A percentile compares a stretch with the other conserved stretches of the same genome.
These are phyloP conservation scores for Porites divaricata DNA, from an alignment of 92 coral and sea anemone genomes.

Conservation along the genomic window DNA sequence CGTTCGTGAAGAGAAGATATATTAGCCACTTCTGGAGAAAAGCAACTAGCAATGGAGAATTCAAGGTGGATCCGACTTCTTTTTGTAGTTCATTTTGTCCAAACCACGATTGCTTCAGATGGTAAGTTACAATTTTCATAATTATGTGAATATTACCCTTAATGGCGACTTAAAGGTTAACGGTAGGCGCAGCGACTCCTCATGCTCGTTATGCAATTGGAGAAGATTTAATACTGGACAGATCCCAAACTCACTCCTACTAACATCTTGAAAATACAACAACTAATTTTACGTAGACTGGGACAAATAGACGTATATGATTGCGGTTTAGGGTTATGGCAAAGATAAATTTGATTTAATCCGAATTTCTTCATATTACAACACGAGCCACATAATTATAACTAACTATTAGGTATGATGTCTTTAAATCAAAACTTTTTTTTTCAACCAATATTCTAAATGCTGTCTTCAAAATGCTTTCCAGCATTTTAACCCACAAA, in stretches of 20 bases:
- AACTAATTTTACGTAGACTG: no score
- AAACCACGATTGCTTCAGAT: conserved; percentile 6
- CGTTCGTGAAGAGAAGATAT: conserved; percentile 27
- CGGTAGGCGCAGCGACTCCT: not conserved
- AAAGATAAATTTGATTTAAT: not conserved
- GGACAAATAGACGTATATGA: not conserved
- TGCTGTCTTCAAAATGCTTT: no score
- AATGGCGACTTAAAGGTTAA: not conserved
- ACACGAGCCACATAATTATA: not conserved
- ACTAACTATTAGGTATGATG: not conserved
- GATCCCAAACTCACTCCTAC: no score
- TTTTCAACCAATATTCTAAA: no score
- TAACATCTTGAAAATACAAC: no score
- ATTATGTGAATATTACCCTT: not conserved
- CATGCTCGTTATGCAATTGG: no score
- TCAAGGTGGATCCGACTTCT: not conserved
- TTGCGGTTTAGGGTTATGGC: no score
- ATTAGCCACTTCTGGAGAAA: conserved; percentile 30
- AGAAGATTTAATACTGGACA: no score
- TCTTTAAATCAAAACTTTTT: not conserved
- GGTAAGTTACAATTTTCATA: conserved; percentile 13
- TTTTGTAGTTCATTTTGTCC: conserved; percentile 7
- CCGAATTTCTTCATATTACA: not conserved
- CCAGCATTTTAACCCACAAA: not conserved
- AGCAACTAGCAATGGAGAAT: conserved; percentile 89